These are phyloP conservation scores for Epinephelus lanceolatus DNA, from an alignment of 2,113 vertebrate genomes.

Conservation along the genomic window DNA sequence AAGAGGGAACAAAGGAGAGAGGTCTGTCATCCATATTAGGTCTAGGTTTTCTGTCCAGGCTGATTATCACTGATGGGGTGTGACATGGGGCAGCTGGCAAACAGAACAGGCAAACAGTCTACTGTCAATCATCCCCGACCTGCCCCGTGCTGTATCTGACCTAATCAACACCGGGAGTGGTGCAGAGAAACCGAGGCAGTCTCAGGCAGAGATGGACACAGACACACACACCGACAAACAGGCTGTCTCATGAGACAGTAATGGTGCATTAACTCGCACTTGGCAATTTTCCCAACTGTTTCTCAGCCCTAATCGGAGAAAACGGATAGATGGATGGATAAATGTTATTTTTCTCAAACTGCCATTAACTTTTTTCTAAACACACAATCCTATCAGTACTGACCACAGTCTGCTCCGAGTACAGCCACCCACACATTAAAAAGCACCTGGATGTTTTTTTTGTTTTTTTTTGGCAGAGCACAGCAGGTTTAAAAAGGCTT, in stretches of 20 bases:
- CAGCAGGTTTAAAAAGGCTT: not conserved
- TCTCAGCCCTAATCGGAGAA: not conserved
- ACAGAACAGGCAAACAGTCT: conserved; percentile 56
- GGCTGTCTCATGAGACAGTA: not conserved
- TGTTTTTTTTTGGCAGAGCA: not conserved
- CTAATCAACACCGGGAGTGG: conserved; percentile 47
- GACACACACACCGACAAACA: conserved; percentile 10
- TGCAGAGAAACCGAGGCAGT: conserved; percentile 10
- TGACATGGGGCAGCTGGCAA: conserved; percentile 65
- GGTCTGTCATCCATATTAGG: conserved; percentile 16
- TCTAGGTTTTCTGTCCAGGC: conserved; percentile 28
- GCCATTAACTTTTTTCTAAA: not conserved
- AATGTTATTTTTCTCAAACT: not conserved
- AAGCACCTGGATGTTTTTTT: conserved; percentile 10
- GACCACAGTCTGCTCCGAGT: not conserved
- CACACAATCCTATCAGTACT: not conserved
- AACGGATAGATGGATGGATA: not conserved
- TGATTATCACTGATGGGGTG: conserved; percentile 60
- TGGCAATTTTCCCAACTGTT: not conserved
- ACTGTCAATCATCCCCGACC: conserved; percentile 72
- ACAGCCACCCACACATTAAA: not conserved
- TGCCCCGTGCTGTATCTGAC: conserved; percentile 32
- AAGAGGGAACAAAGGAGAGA: not conserved
- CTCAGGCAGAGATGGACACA: conserved; percentile 12
- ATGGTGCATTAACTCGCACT: not conserved